A percentile compares a stretch with the other conserved stretches of the same genome.
These are phyloP conservation scores for Chrysolina americana DNA, from an alignment of 2,888 invertebrate genomes.

Conservation along the genomic window DNA sequence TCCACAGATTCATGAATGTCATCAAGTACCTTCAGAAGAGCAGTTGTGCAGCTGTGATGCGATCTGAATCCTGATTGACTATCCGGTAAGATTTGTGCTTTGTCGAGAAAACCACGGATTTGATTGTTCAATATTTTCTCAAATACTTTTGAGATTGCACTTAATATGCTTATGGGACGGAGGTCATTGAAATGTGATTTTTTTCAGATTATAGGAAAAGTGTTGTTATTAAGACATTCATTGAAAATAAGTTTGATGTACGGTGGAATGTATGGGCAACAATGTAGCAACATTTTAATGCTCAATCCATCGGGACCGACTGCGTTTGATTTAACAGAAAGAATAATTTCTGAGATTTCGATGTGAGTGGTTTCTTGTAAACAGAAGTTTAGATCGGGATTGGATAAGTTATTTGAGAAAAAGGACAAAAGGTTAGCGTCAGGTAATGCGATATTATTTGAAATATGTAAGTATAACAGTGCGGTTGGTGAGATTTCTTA, in stretches of 20 bases:
- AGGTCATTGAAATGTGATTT: not conserved
- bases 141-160: not conserved
- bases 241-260: slow-evolving; percentile 16
- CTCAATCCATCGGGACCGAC: slow-evolving; percentile 8
- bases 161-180: slow-evolving; percentile 1
- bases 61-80: not conserved
- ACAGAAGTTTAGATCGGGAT: not conserved
- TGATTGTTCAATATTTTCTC: not conserved
- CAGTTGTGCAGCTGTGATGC: not conserved
- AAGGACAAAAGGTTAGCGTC: not conserved
- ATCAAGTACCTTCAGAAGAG: too few species aligned
- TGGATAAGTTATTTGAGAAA: not conserved
- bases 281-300: slow-evolving; percentile 2
- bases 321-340: slow-evolving; percentile 4
- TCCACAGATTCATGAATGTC: not conserved
- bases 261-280: too few species aligned
- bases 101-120: not conserved
- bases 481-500: too few species aligned
- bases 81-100: not conserved
- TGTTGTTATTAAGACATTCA: not conserved
- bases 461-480: not conserved
- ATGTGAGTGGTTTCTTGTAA: not conserved
- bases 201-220: not conserved
- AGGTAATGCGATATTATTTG: not conserved
- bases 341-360: not conserved